These are phyloP conservation scores for Pangasius sanitwongsei DNA, from an alignment of 2,797 vertebrate species.

Conservation along the genomic window DNA sequence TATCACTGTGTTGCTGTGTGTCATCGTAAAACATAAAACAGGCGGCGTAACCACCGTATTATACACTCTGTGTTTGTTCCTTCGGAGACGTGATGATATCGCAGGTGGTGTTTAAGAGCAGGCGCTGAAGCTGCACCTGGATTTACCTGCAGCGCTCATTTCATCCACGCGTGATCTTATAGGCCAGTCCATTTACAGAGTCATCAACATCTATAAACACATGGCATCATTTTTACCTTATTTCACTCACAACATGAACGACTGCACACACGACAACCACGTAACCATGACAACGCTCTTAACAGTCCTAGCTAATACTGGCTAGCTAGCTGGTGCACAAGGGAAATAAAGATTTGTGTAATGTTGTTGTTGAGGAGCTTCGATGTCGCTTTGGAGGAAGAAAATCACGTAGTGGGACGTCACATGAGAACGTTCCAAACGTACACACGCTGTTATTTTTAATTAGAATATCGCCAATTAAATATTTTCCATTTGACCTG, in stretches of 20 bases:
- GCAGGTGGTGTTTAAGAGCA: not conserved
- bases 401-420: not conserved
- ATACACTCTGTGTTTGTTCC: not conserved
- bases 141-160: not conserved
- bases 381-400: not conserved
- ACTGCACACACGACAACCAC: not conserved
- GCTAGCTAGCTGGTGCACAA: too few species aligned
- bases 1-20: constrained; percentile 40
- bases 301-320: not conserved
- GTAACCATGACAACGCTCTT: not conserved
- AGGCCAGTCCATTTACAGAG: not conserved
- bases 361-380: not conserved
- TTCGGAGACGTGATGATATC: not conserved
- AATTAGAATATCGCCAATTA: not conserved
- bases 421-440: not conserved
- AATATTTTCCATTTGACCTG: not conserved
- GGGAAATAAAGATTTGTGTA: not conserved
- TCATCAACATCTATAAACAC: not conserved
- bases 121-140: not conserved
- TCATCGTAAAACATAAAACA: constrained; percentile 37
- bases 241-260: not conserved
- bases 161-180: not conserved
- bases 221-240: not conserved
- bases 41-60: not conserved
- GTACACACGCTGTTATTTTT: not conserved